Evolutionary conservation across 2,888 invertebrate genomes (phyloP).

Genomic region (Hybos culiciformis): DNA sequence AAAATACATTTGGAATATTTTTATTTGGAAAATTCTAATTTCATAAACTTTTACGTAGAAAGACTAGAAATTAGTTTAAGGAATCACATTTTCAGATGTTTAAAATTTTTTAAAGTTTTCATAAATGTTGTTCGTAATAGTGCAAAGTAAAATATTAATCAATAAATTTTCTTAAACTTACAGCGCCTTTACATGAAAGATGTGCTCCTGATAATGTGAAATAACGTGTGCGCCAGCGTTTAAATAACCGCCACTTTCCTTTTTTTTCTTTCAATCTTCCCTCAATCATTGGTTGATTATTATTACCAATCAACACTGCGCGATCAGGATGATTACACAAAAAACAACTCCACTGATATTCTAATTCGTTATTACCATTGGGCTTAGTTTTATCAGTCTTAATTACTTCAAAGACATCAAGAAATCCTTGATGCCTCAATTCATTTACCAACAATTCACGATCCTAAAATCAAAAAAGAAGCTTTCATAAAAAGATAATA

Average conservation of each 20-base stretch:
- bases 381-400: slow-evolving; percentile 35
- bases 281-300: slow-evolving; percentile 77
- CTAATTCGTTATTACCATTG: slow-evolving; percentile 38
- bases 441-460: slow-evolving; percentile 78
- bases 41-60: too few relatives aligned
- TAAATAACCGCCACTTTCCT: slow-evolving; percentile 80
- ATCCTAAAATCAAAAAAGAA: slow-evolving; percentile 41
- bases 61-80: too few relatives aligned
- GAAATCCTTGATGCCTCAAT: slow-evolving; percentile 71
- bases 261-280: slow-evolving; percentile 86
- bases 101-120: too few relatives aligned
- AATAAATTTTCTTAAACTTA: slow-evolving; percentile 35
- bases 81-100: too few relatives aligned
- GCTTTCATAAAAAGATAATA: background rate
- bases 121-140: too few relatives aligned
- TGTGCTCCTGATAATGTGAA: slow-evolving; percentile 89
- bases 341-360: slow-evolving; percentile 74
- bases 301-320: slow-evolving; percentile 64
- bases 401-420: slow-evolving; percentile 82
- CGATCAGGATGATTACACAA: slow-evolving; percentile 86
- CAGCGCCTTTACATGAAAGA: slow-evolving; percentile 72
- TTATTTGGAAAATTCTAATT: too few relatives aligned
- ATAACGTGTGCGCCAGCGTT: slow-evolving; percentile 85
- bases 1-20: too few relatives aligned
- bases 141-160: too few relatives aligned